Base-by-base conservation (phyloP, 1,140 invertebrate genomes). In the Heliconius hewitsoni region DNA sequence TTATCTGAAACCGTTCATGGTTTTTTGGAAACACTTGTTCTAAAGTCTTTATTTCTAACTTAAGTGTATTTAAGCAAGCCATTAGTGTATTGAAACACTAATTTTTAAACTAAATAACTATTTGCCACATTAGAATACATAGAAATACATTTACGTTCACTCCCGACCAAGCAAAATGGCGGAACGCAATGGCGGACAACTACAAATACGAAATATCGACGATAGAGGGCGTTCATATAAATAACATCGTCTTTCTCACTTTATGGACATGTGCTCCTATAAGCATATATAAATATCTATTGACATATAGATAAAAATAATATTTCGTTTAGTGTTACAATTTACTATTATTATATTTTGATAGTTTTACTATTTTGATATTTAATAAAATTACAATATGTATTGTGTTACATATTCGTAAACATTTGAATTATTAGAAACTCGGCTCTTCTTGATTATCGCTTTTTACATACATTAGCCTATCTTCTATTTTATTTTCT, bases 41-140 rank as follows among this genome's bases (percentile, higher is more conserved):
- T 95, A 99, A 96, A 93, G 98, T 97, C 96, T 98, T 98, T 94
- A 99, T 99, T 96, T 99, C 99, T 96, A 98, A 97, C 96, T 99
- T 99, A 87, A 99, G 96, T 86, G 98, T 98, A 95, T 98, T 98
- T 95, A 99, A 96, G 96, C 99, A 99, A 96, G 98, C 99, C 98
- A 99, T 99, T 95, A 95, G 95, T 91, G 88, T 93, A 77, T 82
- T 82, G 78, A 87, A 91, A 93, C 91, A 93, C 91, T 93, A 92
- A 89, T 89, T 87, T 81, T 86, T 90, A 88, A 88, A 88, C 82
- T 90, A 92, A 90, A 88, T 89, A 91, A 87, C 88, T 87, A 86
- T 82, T 89, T 87, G 86, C 83, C 90, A 89, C 91, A 83, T 87
- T 89, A 88, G 86, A 93, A 93, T 93, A 93, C 91, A 94, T 94